Conservation (phyloP, 2,888 invertebrate species). For the Litoditis marina region DNA sequence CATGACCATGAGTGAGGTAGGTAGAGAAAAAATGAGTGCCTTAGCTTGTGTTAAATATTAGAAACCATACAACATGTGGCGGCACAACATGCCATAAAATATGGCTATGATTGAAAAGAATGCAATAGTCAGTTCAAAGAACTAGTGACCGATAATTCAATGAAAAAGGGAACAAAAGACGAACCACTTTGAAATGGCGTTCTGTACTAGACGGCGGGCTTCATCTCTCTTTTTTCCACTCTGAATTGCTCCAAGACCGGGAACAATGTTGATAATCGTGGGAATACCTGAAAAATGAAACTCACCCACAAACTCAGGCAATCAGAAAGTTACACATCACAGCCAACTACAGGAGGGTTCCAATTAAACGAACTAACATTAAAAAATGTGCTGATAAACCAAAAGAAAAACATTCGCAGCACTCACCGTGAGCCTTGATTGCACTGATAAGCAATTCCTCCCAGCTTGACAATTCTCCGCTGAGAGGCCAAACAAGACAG, state of each 20-base stretch:
- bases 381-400: neutral
- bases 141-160: neutral
- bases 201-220: conserved; percentile 41
- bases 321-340: no score
- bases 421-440: conserved; percentile 51
- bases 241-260: conserved; percentile 38
- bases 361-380: neutral
- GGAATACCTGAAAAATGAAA: conserved; percentile 67
- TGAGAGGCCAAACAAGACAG: conserved; percentile 73
- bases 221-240: conserved; percentile 51
- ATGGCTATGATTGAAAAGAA: no score
- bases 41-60: neutral
- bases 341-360: no score
- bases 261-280: conserved; percentile 46
- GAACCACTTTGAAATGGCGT: conserved; percentile 42
- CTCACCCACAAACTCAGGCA: no score
- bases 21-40: neutral
- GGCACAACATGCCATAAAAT: no score
- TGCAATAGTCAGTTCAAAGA: neutral
- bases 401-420: neutral
- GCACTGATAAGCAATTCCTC: conserved; percentile 47
- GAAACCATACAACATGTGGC: no score
- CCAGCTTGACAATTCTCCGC: conserved; percentile 60
- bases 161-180: neutral
- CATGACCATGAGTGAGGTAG: neutral